A percentile compares a stretch with the other conserved stretches of the same genome.
Evolutionary conservation across 2,113 vertebrate genomes (phyloP).

Genomic region (Notothenia coriiceps): DNA sequence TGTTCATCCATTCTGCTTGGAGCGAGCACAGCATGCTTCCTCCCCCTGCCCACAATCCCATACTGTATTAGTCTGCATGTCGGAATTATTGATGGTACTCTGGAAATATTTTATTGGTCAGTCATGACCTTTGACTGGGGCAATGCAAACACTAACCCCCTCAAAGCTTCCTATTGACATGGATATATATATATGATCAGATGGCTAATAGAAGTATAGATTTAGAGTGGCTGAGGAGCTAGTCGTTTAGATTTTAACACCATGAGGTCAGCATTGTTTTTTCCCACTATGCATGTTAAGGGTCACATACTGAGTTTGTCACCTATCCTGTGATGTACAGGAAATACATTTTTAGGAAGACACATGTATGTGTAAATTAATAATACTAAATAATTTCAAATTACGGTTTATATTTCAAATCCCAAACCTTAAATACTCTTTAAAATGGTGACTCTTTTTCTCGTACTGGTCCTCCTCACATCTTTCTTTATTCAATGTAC

Average conservation of each 20-base stretch:
- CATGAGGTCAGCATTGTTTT: constrained; percentile 58
- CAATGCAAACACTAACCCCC: constrained; percentile 78
- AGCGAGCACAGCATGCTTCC: constrained; percentile 59
- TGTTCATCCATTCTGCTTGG: constrained; percentile 76
- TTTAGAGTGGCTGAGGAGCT: constrained; percentile 51
- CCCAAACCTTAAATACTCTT: constrained; percentile 8
- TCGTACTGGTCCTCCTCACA: constrained; percentile 18
- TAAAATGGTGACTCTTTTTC: constrained; percentile 18
- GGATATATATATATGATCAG: constrained; percentile 68
- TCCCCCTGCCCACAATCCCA: constrained; percentile 70
- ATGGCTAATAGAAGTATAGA: constrained; percentile 75
- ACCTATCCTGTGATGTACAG: constrained; percentile 9
- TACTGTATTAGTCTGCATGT: constrained; percentile 85
- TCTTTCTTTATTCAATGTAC: constrained; percentile 51
- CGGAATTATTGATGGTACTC: constrained; percentile 81
- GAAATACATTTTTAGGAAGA: background rate
- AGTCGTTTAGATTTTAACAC: constrained; percentile 66
- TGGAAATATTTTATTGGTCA: constrained; percentile 84
- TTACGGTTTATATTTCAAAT: background rate
- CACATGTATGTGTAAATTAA: background rate
- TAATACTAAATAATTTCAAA: background rate
- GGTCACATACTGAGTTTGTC: constrained; percentile 18
- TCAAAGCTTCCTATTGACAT: constrained; percentile 72
- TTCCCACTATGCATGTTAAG: constrained; percentile 28
- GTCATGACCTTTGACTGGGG: constrained; percentile 83